Percentiles rank a stretch among this genome's conserved stretches.
These are phyloP conservation scores for Mormyrus lacerda DNA, from an alignment of 2,113 vertebrate species.

Conservation along the genomic window DNA sequence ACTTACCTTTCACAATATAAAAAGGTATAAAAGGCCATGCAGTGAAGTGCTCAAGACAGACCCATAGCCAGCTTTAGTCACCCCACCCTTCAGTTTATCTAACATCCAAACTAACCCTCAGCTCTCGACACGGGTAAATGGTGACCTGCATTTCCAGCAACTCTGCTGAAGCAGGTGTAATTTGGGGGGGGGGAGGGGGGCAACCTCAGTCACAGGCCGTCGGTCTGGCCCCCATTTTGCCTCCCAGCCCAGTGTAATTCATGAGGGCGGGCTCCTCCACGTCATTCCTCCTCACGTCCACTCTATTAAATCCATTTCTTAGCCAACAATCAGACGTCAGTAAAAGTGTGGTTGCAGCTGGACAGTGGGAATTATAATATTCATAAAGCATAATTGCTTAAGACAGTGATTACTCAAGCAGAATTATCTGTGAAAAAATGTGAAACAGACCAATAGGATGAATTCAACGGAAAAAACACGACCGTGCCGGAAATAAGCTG, in stretches of 20 bases:
- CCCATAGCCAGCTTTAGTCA: neutral
- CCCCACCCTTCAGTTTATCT: neutral
- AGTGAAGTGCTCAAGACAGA: neutral
- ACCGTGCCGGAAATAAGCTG: neutral
- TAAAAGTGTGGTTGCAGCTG: neutral
- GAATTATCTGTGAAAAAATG: slow-evolving; percentile 11
- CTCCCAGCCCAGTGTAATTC: neutral
- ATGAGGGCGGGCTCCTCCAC: neutral
- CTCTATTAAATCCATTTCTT: slow-evolving; percentile 17
- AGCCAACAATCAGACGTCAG: slow-evolving; percentile 20
- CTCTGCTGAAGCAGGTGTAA: neutral
- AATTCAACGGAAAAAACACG: neutral
- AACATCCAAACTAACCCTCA: neutral
- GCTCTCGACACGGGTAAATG: neutral
- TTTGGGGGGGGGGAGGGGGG: slow-evolving; percentile 12
- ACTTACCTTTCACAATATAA: neutral
- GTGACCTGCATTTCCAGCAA: neutral
- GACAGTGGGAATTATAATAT: slow-evolving; percentile 20
- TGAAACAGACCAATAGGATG: neutral
- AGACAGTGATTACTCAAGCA: slow-evolving; percentile 19
- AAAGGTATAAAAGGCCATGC: neutral
- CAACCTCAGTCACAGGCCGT: slow-evolving; percentile 23
- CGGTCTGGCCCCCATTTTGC: neutral
- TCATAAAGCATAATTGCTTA: slow-evolving; percentile 10
- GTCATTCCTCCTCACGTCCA: neutral